Conservation (phyloP, 2,797 vertebrate species). For the Pyrocephalus nanus region DNA sequence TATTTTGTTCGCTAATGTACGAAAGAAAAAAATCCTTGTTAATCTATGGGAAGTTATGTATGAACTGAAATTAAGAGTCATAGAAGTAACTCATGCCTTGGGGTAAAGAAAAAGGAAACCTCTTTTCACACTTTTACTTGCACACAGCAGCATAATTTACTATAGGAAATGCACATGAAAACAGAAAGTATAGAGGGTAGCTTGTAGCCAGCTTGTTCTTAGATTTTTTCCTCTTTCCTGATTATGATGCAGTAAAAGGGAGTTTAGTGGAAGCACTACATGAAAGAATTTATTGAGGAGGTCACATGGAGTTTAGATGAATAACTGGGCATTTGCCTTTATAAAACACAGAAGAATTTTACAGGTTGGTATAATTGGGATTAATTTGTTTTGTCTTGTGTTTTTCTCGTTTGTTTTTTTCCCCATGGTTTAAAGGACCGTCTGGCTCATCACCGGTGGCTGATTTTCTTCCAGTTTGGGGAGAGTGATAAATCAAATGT, state of each 20-base stretch:
- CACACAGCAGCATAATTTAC: not conserved
- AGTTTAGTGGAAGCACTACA: not conserved
- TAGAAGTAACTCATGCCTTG: not conserved
- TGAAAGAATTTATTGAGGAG: not conserved
- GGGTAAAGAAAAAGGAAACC: not conserved
- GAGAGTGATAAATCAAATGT: slow-evolving; percentile 69
- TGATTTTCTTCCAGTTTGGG: slow-evolving; percentile 91
- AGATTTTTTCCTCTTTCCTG: not conserved
- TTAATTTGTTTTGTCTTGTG: not conserved
- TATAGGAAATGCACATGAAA: not conserved
- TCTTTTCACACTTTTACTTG: not conserved
- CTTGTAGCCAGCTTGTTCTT: not conserved
- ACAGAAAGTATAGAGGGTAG: not conserved
- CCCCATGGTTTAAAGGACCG: slow-evolving; percentile 76
- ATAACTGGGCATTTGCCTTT: not conserved
- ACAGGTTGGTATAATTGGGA: not conserved
- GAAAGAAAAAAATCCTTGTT: not conserved
- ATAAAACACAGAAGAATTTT: not conserved
- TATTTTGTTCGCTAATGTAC: not conserved
- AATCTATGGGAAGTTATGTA: not conserved
- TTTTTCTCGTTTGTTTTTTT: not conserved
- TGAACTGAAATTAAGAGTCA: not conserved
- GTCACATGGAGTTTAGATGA: not conserved
- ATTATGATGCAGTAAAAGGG: not conserved
- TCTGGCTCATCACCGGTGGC: slow-evolving; percentile 90